Percentiles rank a stretch among this genome's conserved stretches.
These are phyloP conservation scores for Acleris literana DNA, from an alignment of 2,888 invertebrate genomes.

Conservation along the genomic window DNA sequence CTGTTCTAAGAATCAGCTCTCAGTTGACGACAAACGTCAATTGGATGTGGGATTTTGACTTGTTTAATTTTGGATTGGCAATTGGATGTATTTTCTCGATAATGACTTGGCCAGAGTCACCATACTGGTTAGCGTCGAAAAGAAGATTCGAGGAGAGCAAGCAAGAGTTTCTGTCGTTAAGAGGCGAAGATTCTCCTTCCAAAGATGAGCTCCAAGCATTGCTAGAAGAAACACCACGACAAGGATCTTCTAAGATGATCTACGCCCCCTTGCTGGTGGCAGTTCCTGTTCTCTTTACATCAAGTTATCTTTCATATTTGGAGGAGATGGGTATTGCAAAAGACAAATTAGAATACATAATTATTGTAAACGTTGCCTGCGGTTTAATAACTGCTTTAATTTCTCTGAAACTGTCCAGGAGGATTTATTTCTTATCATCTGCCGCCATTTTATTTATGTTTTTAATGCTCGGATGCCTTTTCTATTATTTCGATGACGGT, in stretches of 20 bases:
- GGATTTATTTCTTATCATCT: neutral
- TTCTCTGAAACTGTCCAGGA: neutral
- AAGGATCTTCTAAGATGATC: neutral
- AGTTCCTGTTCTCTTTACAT: neutral
- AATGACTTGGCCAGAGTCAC: constrained; percentile 6
- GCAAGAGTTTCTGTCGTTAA: neutral
- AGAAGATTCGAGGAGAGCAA: neutral
- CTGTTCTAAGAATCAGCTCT: too few relatives aligned
- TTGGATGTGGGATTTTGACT: neutral
- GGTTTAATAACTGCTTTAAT: neutral
- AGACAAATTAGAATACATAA: neutral
- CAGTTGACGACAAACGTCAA: too few relatives aligned
- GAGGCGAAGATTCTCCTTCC: neutral
- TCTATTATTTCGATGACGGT: neutral
- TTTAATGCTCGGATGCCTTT: neutral
- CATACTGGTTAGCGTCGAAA: constrained; percentile 10
- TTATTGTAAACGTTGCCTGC: neutral
- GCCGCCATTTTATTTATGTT: neutral
- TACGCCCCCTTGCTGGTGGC: neutral
- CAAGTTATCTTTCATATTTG: neutral
- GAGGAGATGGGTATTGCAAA: neutral
- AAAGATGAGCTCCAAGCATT: neutral
- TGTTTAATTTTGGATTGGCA: neutral
- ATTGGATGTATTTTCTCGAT: neutral
- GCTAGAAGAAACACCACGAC: neutral